These are phyloP conservation scores for Lottia gigantea DNA, from an alignment of 2,888 invertebrate species.

Conservation along the genomic window DNA sequence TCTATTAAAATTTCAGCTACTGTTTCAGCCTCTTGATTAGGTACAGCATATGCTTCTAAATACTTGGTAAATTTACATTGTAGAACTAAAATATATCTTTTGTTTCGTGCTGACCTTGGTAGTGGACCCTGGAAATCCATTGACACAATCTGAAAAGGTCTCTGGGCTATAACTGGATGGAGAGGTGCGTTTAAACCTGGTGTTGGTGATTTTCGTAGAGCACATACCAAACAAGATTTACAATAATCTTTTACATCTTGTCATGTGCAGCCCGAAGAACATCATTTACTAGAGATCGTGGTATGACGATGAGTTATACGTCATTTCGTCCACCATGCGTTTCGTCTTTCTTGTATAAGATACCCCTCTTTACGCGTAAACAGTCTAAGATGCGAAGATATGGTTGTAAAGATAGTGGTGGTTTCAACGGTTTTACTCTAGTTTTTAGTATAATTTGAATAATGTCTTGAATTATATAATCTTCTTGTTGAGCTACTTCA, in stretches of 20 bases:
- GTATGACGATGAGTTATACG: not conserved
- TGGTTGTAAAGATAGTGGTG: not conserved
- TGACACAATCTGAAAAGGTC: not conserved
- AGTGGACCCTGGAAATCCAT: constrained; percentile 3
- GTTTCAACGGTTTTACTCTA: not conserved
- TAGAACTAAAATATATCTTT: not conserved
- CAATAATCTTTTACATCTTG: not conserved
- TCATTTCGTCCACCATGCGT: not conserved
- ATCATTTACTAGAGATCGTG: not conserved
- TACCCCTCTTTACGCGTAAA: not conserved
- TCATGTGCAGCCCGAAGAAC: not conserved
- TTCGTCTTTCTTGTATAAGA: too few relatives aligned
- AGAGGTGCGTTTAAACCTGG: not conserved
- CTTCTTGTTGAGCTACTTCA: not conserved
- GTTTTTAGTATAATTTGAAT: not conserved
- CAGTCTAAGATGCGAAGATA: not conserved
- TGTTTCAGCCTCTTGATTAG: too few relatives aligned
- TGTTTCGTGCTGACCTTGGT: not conserved
- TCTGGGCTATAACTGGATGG: not conserved
- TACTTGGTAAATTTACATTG: too few relatives aligned
- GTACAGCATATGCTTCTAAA: too few relatives aligned
- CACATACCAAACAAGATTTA: not conserved
- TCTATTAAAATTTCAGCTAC: too few relatives aligned
- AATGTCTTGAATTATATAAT: not conserved
- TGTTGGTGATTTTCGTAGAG: not conserved